Evolutionary conservation across 2,113 vertebrate species (phyloP).

Genomic region (Callionymus lyra): DNA sequence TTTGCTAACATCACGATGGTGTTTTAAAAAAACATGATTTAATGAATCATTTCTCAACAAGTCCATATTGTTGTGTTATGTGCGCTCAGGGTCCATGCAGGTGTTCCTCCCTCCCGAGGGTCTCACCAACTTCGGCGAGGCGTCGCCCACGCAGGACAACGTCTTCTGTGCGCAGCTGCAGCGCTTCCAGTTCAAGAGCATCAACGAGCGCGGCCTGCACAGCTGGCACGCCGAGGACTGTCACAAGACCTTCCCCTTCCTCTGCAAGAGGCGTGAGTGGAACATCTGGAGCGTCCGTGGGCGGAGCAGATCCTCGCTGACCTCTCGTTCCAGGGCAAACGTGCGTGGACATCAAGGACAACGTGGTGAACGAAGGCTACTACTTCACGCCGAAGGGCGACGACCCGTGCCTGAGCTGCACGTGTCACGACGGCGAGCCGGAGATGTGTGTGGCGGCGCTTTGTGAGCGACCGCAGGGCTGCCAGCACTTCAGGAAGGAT

Average conservation of each 20-base stretch:
- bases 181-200: conserved; percentile 80
- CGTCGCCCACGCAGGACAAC: conserved; percentile 76
- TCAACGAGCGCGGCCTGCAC: conserved; percentile 84
- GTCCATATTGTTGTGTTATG: background rate
- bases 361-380: conserved; percentile 92
- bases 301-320: background rate
- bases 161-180: conserved; percentile 92
- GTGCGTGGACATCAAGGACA: conserved; percentile 95
- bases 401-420: conserved; percentile 94
- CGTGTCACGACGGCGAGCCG: conserved; percentile 88
- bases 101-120: conserved; percentile 86
- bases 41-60: too few relatives aligned
- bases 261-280: conserved; percentile 90
- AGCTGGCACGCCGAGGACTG: conserved; percentile 96
- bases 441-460: conserved; percentile 96
- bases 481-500: conserved; percentile 91
- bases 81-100: conserved; percentile 76
- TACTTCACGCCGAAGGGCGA: conserved; percentile 97
- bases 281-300: background rate
- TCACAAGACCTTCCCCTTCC: conserved; percentile 88
- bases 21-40: too few relatives aligned
- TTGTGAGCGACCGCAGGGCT: conserved; percentile 91
- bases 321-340: conserved; percentile 76
- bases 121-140: conserved; percentile 66
- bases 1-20: too few relatives aligned